Percentiles rank a stretch among this genome's conserved stretches.
Evolutionary conservation across 2,888 invertebrate species (phyloP).

Genomic region (Ormyrus pomaceus): DNA sequence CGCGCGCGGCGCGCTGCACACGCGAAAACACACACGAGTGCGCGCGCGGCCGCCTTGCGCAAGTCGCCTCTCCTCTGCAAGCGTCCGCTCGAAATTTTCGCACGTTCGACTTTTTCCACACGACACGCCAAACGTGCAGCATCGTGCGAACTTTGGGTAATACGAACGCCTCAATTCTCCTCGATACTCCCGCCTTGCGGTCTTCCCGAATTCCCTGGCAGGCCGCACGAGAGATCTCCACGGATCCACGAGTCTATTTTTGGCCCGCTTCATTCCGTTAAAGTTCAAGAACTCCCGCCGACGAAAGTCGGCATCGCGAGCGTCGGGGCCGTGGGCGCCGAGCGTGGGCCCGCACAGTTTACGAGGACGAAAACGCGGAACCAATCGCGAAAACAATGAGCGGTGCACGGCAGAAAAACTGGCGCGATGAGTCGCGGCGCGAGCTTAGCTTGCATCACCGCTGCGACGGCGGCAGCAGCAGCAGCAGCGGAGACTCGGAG

Average conservation of each 20-base stretch:
- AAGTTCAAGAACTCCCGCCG: neutral
- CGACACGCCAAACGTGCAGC: neutral
- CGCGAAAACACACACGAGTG: conserved; percentile 23
- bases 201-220: too few relatives aligned
- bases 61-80: neutral
- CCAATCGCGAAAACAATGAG: conserved; percentile 57
- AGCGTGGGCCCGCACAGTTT: conserved; percentile 16
- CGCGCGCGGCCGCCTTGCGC: conserved; percentile 26
- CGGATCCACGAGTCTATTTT: too few relatives aligned
- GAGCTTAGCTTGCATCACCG: conserved; percentile 12
- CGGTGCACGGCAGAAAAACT: neutral
- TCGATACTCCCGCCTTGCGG: too few relatives aligned
- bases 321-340: neutral
- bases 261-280: too few relatives aligned
- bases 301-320: conserved; percentile 3
- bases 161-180: too few relatives aligned
- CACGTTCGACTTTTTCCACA: conserved; percentile 45
- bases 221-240: too few relatives aligned
- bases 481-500: neutral
- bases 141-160: conserved; percentile 19
- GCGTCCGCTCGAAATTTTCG: conserved; percentile 42
- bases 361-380: conserved; percentile 56
- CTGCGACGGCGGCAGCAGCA: neutral
- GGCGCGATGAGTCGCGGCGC: neutral
- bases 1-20: neutral